Conservation (phyloP, 92 coral and sea anemone species). For the Muricea muricata region DNA sequence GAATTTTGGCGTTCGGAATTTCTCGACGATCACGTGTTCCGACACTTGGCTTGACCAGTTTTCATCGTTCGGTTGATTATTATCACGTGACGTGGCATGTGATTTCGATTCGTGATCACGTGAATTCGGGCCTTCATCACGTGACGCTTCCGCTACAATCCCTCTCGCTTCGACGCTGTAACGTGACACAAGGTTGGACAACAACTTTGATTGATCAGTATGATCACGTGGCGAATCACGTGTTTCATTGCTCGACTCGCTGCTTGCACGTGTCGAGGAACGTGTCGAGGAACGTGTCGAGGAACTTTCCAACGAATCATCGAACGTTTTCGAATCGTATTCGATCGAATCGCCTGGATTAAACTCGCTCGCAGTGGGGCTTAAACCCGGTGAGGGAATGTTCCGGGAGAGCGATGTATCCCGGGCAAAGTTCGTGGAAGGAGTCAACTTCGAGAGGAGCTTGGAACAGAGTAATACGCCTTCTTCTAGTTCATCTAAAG, state of each 20-base stretch:
- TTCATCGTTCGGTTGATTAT: not conserved
- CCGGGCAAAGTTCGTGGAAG: conserved; percentile 73
- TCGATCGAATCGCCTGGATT: conserved; percentile 22
- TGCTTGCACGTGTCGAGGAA: not conserved
- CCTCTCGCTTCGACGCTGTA: not conserved
- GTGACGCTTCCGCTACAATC: not conserved
- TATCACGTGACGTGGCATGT: not conserved
- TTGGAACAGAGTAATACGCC: conserved; percentile 89
- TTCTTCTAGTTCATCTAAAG: conserved; percentile 80
- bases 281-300: not conserved
- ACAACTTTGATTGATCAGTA: not conserved
- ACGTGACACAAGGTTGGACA: not conserved
- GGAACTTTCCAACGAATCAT: not conserved
- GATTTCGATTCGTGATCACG: not conserved
- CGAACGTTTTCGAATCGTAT: conserved; percentile 7
- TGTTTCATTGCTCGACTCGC: not conserved
- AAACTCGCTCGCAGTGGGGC: conserved; percentile 3
- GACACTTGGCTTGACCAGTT: not conserved
- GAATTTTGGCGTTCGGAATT: conserved; percentile 4
- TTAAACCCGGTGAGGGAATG: conserved; percentile 31
- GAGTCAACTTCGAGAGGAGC: conserved; percentile 95
- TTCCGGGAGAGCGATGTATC: conserved; percentile 19
- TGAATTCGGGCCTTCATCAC: not conserved
- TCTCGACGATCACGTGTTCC: not conserved
- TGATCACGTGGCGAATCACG: not conserved